phyloP scores from a whole-genome alignment of 1,140 invertebrate species.

The Hesperophylax magnus region DNA sequence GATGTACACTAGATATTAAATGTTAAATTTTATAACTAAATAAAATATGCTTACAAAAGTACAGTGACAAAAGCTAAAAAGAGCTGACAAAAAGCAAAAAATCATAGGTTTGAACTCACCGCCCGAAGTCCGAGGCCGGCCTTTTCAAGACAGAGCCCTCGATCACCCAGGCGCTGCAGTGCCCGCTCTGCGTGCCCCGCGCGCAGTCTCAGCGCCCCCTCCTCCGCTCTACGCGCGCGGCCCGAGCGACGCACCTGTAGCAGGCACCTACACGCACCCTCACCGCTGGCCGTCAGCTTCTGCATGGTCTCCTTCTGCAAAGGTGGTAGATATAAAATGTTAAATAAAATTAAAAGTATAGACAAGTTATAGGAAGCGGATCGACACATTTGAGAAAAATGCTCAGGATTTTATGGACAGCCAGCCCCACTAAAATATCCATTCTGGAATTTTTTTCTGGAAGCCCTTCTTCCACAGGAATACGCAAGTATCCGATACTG shows the following conservation, averaged over 20 bases:
- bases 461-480: too few relatives aligned
- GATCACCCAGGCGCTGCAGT: conserved; percentile 70
- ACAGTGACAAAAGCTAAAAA: too few relatives aligned
- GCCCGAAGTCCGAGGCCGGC: conserved; percentile 71
- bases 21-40: too few relatives aligned
- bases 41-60: too few relatives aligned
- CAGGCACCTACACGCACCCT: conserved; percentile 61
- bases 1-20: too few relatives aligned
- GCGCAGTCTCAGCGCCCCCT: conserved; percentile 74
- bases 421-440: too few relatives aligned
- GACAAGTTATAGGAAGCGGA: neutral
- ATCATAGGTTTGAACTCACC: conserved; percentile 46
- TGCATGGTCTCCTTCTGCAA: conserved; percentile 65
- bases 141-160: conserved; percentile 72
- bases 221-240: conserved; percentile 68
- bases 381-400: too few relatives aligned
- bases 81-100: too few relatives aligned
- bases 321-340: neutral
- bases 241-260: conserved; percentile 63
- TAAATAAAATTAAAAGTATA: neutral
- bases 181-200: conserved; percentile 72
- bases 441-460: too few relatives aligned
- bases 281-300: conserved; percentile 64
- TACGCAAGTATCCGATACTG: too few relatives aligned
- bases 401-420: too few relatives aligned